A percentile compares a stretch with the other conserved stretches of the same genome.
phyloP scores from a whole-genome alignment of 1,140 invertebrate species.

The Trichogramma pretiosum region DNA sequence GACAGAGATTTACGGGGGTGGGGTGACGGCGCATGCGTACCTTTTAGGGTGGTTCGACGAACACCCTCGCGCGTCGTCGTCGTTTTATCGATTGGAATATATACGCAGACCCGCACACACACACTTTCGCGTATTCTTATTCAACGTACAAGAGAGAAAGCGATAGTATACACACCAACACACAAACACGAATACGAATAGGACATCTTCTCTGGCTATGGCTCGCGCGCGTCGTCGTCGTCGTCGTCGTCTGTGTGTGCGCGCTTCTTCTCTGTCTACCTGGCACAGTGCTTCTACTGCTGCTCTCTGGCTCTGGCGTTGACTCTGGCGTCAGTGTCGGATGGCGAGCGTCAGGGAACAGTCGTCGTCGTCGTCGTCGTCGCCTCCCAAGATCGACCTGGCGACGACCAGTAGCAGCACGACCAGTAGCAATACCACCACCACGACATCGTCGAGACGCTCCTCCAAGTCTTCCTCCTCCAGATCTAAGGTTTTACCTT shows the following conservation, averaged over 20 bases:
- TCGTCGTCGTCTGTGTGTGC: constrained; percentile 2
- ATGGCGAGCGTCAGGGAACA: constrained; percentile 16
- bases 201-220: no score
- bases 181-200: no score
- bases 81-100: no score
- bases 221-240: background rate
- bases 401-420: background rate
- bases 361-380: background rate
- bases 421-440: background rate
- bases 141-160: background rate
- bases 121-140: no score
- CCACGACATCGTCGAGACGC: background rate
- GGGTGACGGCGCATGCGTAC: no score
- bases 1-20: no score
- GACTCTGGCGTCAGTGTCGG: constrained; percentile 6
- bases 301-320: background rate
- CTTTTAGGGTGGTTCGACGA: no score
- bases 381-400: background rate
- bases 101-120: no score
- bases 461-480: no score
- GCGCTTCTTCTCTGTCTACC: background rate
- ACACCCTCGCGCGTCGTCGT: no score
- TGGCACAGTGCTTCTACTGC: background rate
- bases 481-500: no score
- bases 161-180: background rate